Conservation (phyloP, 2,888 invertebrate species). For the Thymelicus lineola region DNA sequence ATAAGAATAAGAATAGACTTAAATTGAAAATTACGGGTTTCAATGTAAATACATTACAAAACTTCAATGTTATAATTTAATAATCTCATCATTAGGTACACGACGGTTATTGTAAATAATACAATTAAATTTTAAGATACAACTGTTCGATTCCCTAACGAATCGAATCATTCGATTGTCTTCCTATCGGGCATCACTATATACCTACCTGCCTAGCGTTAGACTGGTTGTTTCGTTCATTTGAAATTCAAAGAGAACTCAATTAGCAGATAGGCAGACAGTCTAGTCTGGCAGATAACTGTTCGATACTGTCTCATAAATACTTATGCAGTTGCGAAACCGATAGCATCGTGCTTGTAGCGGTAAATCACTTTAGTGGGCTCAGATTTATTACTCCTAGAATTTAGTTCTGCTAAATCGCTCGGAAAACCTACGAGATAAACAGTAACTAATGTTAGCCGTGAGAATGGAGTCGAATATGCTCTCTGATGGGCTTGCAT, state of each 20-base stretch:
- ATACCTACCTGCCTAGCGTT: too few relatives aligned
- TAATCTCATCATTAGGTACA: too few relatives aligned
- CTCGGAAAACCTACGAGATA: slow-evolving; percentile 12
- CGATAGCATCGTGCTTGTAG: slow-evolving; percentile 24
- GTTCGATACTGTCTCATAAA: slow-evolving; percentile 35
- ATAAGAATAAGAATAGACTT: too few relatives aligned
- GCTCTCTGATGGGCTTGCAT: neutral
- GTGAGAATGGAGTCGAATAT: neutral
- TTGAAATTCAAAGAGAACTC: slow-evolving; percentile 64
- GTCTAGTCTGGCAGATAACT: slow-evolving; percentile 21
- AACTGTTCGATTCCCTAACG: slow-evolving; percentile 13
- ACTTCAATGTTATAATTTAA: too few relatives aligned
- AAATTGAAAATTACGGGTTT: too few relatives aligned
- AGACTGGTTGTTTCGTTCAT: slow-evolving; percentile 48
- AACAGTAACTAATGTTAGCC: slow-evolving; percentile 5
- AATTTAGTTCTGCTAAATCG: slow-evolving; percentile 26
- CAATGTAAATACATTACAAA: too few relatives aligned
- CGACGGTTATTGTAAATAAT: too few relatives aligned
- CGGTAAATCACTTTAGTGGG: slow-evolving; percentile 36
- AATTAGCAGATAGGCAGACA: slow-evolving; percentile 63
- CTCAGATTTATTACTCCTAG: slow-evolving; percentile 32
- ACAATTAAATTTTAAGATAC: slow-evolving; percentile 44
- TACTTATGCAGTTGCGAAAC: slow-evolving; percentile 35
- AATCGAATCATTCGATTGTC: slow-evolving; percentile 55
- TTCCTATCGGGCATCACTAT: slow-evolving; percentile 33